A percentile compares a stretch with the other conserved stretches of the same genome.
Evolutionary conservation across 1,140 invertebrate genomes (phyloP).

Genomic region (Drosophila triauraria): DNA sequence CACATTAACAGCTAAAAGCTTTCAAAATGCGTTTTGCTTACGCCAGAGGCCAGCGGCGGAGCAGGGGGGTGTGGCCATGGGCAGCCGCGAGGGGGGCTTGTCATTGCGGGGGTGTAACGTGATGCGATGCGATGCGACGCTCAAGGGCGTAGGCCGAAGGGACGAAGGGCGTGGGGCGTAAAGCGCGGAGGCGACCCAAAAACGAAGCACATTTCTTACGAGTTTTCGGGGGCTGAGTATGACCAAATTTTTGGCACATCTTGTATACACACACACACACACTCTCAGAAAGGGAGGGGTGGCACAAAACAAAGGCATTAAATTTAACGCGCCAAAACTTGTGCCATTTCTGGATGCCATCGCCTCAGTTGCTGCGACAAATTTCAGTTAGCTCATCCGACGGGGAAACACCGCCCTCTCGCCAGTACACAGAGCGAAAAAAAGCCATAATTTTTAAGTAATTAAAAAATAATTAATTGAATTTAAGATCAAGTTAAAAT

Average conservation of each 20-base stretch:
- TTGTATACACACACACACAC: slow-evolving; percentile 46
- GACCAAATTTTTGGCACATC: slow-evolving; percentile 66
- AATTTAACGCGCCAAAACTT: slow-evolving; percentile 79
- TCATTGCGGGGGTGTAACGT: slow-evolving; percentile 31
- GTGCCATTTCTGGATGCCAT: slow-evolving; percentile 62
- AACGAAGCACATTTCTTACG: slow-evolving; percentile 36
- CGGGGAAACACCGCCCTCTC: slow-evolving; percentile 18
- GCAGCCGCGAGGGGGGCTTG: neutral
- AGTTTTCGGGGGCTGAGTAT: slow-evolving; percentile 43
- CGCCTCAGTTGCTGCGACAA: slow-evolving; percentile 68
- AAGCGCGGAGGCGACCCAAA: slow-evolving; percentile 14
- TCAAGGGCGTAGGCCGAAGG: slow-evolving; percentile 8
- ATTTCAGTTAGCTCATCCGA: slow-evolving; percentile 81
- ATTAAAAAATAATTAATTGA: neutral
- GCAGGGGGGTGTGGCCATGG: neutral
- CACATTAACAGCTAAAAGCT: slow-evolving; percentile 83
- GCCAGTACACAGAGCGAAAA: slow-evolving; percentile 15
- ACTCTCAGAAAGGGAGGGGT: slow-evolving; percentile 25
- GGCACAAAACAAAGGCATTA: slow-evolving; percentile 63
- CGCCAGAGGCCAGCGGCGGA: slow-evolving; percentile 46
- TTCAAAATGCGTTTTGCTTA: slow-evolving; percentile 79
- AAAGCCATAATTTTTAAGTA: neutral
- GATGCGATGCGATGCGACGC: slow-evolving; percentile 2
- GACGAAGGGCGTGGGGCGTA: neutral
- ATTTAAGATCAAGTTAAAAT: neutral